Conservation (phyloP, 2,888 invertebrate genomes). For the Lasius fuliginosus region DNA sequence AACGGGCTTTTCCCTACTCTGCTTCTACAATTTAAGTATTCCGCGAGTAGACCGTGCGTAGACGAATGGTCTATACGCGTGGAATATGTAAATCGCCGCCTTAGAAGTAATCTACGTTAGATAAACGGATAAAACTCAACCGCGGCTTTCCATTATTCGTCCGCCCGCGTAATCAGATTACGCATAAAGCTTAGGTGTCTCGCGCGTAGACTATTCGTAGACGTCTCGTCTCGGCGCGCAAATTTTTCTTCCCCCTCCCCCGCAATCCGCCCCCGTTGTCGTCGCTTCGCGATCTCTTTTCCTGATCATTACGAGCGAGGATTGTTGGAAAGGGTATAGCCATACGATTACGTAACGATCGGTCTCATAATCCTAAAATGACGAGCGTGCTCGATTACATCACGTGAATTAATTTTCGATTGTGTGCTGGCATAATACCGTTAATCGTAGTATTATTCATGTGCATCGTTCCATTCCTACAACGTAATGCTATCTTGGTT, state of each 20-base stretch:
- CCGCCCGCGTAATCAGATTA: conserved; percentile 39
- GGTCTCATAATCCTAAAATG: conserved; percentile 21
- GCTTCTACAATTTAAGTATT: not conserved
- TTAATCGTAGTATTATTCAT: conserved; percentile 20
- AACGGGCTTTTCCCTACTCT: not conserved
- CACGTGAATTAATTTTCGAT: conserved; percentile 16
- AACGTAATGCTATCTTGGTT: not conserved
- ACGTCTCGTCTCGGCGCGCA: not conserved
- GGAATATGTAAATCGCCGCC: conserved; percentile 35
- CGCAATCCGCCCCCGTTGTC: not conserved
- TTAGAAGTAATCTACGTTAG: conserved; percentile 29
- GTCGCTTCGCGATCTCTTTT: not conserved
- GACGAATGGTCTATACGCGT: conserved; percentile 12
- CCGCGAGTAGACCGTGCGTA: conserved; percentile 15
- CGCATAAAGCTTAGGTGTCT: conserved; percentile 29
- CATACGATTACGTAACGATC: conserved; percentile 7
- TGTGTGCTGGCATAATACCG: not conserved
- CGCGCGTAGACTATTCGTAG: conserved; percentile 21
- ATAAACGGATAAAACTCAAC: conserved; percentile 37
- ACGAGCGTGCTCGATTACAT: conserved; percentile 32
- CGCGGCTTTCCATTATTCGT: conserved; percentile 32
- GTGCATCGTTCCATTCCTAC: not conserved
- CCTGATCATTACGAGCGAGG: not conserved
- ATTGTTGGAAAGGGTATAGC: not conserved
- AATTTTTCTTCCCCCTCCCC: not conserved